These are phyloP conservation scores for Diadumene lineata DNA, from an alignment of 92 coral and sea anemone species.

Conservation along the genomic window DNA sequence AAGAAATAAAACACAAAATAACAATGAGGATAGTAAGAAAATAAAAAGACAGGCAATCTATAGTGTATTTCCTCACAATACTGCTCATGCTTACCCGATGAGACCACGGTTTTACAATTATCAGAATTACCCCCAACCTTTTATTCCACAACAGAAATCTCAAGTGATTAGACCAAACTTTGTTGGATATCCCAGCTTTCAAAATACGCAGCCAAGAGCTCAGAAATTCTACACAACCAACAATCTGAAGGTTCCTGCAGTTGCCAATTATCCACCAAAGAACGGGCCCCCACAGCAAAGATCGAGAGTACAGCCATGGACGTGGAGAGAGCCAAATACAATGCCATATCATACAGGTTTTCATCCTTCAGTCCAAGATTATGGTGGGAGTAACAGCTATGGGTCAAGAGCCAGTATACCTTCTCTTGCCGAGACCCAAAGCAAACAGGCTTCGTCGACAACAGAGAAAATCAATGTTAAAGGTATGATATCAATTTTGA, in stretches of 20 bases:
- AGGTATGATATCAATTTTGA: too few species aligned
- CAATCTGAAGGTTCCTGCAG: not conserved
- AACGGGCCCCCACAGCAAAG: not conserved
- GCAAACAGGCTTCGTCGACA: not conserved
- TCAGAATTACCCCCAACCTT: not conserved
- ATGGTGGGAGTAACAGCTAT: not conserved
- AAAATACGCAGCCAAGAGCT: not conserved
- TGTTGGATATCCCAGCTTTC: not conserved
- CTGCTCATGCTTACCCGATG: not conserved
- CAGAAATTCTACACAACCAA: slow-evolving; percentile 1
- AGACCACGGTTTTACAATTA: not conserved
- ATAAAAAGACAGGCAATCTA: not conserved
- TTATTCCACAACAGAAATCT: not conserved
- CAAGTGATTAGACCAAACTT: not conserved
- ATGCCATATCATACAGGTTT: not conserved
- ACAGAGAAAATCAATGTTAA: not conserved
- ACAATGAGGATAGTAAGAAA: not conserved
- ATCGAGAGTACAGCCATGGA: not conserved
- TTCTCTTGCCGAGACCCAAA: not conserved
- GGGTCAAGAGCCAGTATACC: not conserved
- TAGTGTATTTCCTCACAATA: not conserved
- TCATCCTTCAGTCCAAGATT: not conserved
- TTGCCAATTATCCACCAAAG: not conserved
- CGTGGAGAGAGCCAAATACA: not conserved
- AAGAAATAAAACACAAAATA: not conserved